Evolutionary conservation across 1,140 invertebrate genomes (phyloP).

Genomic region (Pachyrhynchus sulphureomaculatus): DNA sequence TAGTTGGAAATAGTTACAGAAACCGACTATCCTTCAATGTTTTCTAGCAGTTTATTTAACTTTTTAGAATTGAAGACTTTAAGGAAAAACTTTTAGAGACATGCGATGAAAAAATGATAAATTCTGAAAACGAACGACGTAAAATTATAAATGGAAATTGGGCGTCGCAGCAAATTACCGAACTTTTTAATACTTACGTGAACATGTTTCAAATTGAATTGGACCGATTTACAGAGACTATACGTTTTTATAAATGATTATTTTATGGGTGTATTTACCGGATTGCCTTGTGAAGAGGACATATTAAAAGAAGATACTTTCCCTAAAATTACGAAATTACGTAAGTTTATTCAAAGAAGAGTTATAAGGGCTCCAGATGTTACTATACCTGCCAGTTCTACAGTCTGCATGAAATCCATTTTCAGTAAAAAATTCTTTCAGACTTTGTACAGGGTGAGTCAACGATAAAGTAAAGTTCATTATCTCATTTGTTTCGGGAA

Average conservation of each 20-base stretch:
- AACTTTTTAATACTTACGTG: slow-evolving; percentile 57
- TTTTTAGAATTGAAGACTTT: slow-evolving; percentile 49
- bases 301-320: slow-evolving; percentile 3
- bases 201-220: slow-evolving; percentile 59
- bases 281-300: slow-evolving; percentile 14
- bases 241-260: slow-evolving; percentile 59
- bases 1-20: no score
- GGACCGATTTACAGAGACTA: slow-evolving; percentile 56
- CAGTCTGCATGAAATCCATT: no score
- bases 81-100: slow-evolving; percentile 52
- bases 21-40: no score
- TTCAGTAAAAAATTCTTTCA: no score
- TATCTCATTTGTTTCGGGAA: no score
- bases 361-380: no score
- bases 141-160: slow-evolving; percentile 56
- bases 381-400: no score
- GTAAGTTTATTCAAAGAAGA: no score
- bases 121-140: slow-evolving; percentile 54
- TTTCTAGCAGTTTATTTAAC: no score
- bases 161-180: slow-evolving; percentile 54
- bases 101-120: slow-evolving; percentile 56
- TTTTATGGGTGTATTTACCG: slow-evolving; percentile 55
- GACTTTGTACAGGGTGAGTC: no score
- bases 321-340: not conserved
- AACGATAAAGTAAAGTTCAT: no score